A percentile compares a stretch with the other conserved stretches of the same genome.
Evolutionary conservation across 2,888 invertebrate genomes (phyloP).

Genomic region (Platerodrilus igneus): DNA sequence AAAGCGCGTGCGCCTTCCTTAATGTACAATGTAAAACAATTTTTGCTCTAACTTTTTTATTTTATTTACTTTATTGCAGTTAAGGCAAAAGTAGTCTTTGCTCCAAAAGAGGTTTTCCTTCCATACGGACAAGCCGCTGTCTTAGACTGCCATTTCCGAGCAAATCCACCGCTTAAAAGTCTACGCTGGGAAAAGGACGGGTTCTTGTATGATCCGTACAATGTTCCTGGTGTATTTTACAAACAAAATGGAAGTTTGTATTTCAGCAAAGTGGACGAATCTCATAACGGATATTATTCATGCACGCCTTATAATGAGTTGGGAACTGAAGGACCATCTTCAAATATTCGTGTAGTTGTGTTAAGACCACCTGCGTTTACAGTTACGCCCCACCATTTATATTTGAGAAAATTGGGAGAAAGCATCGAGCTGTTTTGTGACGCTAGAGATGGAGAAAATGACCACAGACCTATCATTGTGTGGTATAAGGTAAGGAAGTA

Average conservation of each 20-base stretch:
- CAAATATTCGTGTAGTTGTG: conserved; percentile 77
- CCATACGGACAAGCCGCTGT: conserved; percentile 78
- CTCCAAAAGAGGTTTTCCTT: conserved; percentile 78
- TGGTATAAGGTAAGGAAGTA: conserved; percentile 59
- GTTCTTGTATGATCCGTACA: conserved; percentile 83
- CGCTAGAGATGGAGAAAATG: conserved; percentile 63
- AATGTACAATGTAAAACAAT: conserved; percentile 94
- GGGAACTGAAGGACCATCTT: conserved; percentile 80
- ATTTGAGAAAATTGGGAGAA: conserved; percentile 77
- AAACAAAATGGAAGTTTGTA: conserved; percentile 63
- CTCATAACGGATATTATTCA: conserved; percentile 82
- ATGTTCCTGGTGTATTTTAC: conserved; percentile 81
- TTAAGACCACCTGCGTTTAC: conserved; percentile 81
- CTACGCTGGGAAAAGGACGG: conserved; percentile 93
- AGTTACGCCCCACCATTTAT: conserved; percentile 74
- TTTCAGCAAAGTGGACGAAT: conserved; percentile 75
- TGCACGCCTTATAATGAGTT: conserved; percentile 89
- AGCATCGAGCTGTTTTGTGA: conserved; percentile 79
- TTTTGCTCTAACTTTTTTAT: conserved; percentile 41
- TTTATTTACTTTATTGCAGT: conserved; percentile 55
- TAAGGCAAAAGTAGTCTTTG: conserved; percentile 85
- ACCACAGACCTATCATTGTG: conserved; percentile 59
- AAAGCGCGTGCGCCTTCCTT: conserved; percentile 79
- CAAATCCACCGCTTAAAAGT: conserved; percentile 86
- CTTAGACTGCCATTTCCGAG: conserved; percentile 86